Conservation (phyloP, 2,888 invertebrate species). For the Drepana falcataria region DNA sequence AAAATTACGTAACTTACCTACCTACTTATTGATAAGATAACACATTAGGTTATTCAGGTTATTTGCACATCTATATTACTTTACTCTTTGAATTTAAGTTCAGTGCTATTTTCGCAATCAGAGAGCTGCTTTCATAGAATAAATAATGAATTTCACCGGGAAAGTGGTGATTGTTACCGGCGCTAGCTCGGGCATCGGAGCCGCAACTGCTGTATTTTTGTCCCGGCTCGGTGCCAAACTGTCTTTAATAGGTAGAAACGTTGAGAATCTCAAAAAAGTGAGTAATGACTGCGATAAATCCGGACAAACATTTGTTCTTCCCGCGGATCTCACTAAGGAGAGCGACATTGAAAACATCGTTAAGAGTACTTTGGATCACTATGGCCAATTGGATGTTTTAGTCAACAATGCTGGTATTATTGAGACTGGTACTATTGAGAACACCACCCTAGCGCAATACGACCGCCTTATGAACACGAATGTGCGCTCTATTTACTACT, state of each 20-base stretch:
- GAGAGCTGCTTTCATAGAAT: neutral
- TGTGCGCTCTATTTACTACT: constrained; percentile 87
- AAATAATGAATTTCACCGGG: constrained; percentile 79
- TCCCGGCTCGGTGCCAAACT: constrained; percentile 86
- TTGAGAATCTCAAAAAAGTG: constrained; percentile 77
- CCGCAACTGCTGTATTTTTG: constrained; percentile 87
- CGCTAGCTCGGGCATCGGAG: constrained; percentile 92
- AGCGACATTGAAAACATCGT: constrained; percentile 84
- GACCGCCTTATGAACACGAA: constrained; percentile 95
- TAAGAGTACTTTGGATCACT: constrained; percentile 85
- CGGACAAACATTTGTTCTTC: constrained; percentile 75
- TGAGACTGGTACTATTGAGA: constrained; percentile 90
- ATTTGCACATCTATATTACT: too few species aligned
- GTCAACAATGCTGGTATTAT: constrained; percentile 94
- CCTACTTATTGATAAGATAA: too few species aligned
- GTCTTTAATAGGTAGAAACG: constrained; percentile 84
- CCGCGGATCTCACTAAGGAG: constrained; percentile 87
- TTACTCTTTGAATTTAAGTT: too few species aligned
- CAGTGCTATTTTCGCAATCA: neutral
- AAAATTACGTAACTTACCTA: neutral
- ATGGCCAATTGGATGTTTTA: constrained; percentile 88
- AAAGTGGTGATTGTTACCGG: constrained; percentile 88
- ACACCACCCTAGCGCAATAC: constrained; percentile 89
- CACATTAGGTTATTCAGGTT: too few species aligned
- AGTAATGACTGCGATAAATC: constrained; percentile 58